A percentile compares a stretch with the other conserved stretches of the same genome.
Evolutionary conservation across 2,797 vertebrate genomes (phyloP).

Genomic region (Rhincodon typus): DNA sequence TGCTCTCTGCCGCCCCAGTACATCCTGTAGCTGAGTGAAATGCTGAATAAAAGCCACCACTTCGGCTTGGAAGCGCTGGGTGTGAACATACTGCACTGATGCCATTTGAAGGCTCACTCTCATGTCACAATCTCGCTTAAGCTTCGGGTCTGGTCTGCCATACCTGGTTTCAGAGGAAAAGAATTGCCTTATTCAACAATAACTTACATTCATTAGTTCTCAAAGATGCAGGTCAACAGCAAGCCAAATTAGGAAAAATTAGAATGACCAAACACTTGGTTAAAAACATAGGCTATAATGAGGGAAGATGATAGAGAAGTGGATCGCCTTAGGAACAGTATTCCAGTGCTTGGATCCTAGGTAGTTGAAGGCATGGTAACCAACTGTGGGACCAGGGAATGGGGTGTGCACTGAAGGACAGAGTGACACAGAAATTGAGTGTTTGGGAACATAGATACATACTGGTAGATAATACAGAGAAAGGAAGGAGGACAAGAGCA

Average conservation of each 20-base stretch:
- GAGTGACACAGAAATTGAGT: background rate
- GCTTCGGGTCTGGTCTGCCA: conserved; percentile 62
- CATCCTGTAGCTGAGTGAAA: conserved; percentile 92
- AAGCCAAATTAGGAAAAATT: background rate
- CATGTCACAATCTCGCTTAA: conserved; percentile 75
- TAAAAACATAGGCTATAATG: background rate
- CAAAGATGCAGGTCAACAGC: background rate
- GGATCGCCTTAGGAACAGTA: background rate
- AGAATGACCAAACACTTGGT: background rate
- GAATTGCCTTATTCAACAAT: background rate
- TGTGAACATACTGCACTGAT: conserved; percentile 92
- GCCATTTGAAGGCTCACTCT: conserved; percentile 83
- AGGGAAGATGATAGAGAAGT: background rate
- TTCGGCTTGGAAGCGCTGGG: conserved; percentile 92
- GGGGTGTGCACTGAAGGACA: no score
- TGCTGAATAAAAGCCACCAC: conserved; percentile 92
- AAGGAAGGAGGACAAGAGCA: no score
- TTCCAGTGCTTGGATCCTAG: background rate
- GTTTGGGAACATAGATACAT: no score
- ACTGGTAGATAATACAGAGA: background rate
- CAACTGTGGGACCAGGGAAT: background rate
- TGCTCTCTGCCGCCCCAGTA: conserved; percentile 86
- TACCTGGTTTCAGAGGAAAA: conserved; percentile 58
- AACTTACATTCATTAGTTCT: background rate
- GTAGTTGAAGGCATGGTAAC: background rate